These are phyloP conservation scores for Montipora efflorescens DNA, from an alignment of 64 coral and sea anemone species.

Conservation along the genomic window DNA sequence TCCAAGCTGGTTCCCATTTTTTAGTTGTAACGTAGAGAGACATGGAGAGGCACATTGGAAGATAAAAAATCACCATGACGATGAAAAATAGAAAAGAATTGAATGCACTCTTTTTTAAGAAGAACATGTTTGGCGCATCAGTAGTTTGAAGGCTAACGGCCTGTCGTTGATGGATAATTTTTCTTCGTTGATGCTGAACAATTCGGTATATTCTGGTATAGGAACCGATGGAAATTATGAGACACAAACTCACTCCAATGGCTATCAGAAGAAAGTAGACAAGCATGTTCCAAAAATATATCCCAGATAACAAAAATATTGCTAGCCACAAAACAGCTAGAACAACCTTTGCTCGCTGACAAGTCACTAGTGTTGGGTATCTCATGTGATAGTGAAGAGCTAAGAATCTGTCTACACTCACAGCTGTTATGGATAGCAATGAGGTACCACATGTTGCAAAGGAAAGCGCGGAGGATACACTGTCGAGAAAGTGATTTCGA, in stretches of 20 bases:
- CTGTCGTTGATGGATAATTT: not conserved
- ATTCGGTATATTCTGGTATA: slow-evolving; percentile 29
- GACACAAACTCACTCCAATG: not conserved
- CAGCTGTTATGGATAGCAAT: not conserved
- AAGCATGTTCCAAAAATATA: not conserved
- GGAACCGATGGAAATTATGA: not conserved
- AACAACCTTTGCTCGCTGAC: not conserved
- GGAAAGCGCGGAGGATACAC: not conserved
- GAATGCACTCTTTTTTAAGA: slow-evolving; percentile 18
- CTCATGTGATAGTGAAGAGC: slow-evolving; percentile 47
- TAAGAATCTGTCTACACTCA: slow-evolving; percentile 13
- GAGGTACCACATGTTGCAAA: slow-evolving; percentile 29
- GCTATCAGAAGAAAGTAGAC: not conserved
- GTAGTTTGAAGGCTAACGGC: not conserved
- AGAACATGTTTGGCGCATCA: not conserved
- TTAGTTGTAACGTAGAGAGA: not conserved
- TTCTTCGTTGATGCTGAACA: not conserved
- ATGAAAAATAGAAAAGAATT: slow-evolving; percentile 32
- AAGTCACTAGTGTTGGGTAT: slow-evolving; percentile 1
- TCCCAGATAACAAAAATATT: not conserved
- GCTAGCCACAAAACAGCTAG: not conserved
- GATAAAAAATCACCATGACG: slow-evolving; percentile 9
- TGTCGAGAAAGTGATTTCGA: not conserved
- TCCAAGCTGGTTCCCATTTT: not conserved
- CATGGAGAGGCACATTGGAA: not conserved